Evolutionary conservation across 2,888 invertebrate genomes (phyloP).

Genomic region (Therioaphis trifolii): DNA sequence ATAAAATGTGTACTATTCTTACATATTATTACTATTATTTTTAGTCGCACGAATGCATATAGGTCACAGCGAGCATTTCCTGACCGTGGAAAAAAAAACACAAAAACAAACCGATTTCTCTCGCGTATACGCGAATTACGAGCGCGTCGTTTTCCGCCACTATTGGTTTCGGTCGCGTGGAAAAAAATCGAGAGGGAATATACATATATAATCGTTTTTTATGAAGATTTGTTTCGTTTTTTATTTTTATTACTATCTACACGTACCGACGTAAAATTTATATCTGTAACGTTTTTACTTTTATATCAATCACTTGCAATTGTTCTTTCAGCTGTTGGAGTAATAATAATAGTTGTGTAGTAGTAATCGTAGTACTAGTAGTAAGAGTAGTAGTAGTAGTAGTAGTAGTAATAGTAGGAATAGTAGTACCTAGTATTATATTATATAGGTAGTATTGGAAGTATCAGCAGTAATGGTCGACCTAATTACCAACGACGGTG

Average conservation of each 20-base stretch:
- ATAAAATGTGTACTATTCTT: neutral
- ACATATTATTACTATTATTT: neutral
- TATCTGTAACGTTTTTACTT: neutral
- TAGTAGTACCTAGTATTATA: neutral
- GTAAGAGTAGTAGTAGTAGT: neutral
- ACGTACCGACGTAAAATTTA: too few species aligned
- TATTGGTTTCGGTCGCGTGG: conserved; percentile 24
- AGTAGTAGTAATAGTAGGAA: neutral
- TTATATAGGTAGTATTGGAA: too few species aligned
- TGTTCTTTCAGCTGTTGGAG: neutral
- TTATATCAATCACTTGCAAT: neutral
- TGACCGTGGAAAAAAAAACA: conserved; percentile 37
- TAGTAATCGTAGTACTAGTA: neutral
- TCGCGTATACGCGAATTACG: conserved; percentile 26
- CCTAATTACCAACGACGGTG: conserved; percentile 35
- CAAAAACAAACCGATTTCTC: conserved; percentile 48
- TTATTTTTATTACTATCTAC: neutral
- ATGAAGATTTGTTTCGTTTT: neutral
- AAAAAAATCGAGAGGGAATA: conserved; percentile 13
- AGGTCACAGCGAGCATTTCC: conserved; percentile 41
- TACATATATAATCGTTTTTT: neutral
- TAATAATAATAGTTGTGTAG: neutral
- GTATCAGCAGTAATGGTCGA: conserved; percentile 15
- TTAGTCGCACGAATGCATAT: neutral
- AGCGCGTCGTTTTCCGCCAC: neutral